Evolutionary conservation across 2,113 vertebrate species (phyloP).

Genomic region (Chlorocebus sabaeus): DNA sequence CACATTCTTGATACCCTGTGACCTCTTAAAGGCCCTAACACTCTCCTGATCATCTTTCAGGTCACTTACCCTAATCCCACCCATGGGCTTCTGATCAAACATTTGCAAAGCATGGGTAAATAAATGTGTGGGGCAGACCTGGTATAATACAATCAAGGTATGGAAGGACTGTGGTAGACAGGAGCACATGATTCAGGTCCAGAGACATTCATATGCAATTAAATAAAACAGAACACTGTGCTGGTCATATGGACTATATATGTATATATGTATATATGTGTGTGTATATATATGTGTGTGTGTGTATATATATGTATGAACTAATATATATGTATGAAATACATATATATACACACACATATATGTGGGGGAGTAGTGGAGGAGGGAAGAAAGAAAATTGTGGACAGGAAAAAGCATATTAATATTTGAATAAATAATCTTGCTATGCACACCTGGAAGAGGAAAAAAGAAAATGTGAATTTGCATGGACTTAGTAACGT

Average conservation of each 20-base stretch:
- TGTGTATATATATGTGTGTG: too few species aligned
- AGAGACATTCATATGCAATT: neutral
- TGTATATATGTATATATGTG: too few species aligned
- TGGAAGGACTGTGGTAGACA: neutral
- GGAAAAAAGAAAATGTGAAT: neutral
- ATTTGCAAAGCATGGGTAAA: neutral
- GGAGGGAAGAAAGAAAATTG: neutral
- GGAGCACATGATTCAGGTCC: neutral
- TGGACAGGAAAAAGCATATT: neutral
- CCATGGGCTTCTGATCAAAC: neutral
- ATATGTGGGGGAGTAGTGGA: too few species aligned
- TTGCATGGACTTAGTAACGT: neutral
- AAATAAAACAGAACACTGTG: neutral
- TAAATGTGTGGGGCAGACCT: neutral
- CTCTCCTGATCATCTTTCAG: neutral
- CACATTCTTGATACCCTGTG: neutral
- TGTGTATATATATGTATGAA: too few species aligned
- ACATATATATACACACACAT: too few species aligned
- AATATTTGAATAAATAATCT: neutral
- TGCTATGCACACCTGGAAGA: neutral
- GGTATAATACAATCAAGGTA: neutral
- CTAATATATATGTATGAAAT: too few species aligned
- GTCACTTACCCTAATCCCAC: neutral
- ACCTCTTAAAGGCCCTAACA: neutral
- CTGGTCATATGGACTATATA: neutral